A percentile compares a stretch with the other conserved stretches of the same genome.
Evolutionary conservation across 2,888 invertebrate species (phyloP).

Genomic region (Leptinotarsa tumamoca): DNA sequence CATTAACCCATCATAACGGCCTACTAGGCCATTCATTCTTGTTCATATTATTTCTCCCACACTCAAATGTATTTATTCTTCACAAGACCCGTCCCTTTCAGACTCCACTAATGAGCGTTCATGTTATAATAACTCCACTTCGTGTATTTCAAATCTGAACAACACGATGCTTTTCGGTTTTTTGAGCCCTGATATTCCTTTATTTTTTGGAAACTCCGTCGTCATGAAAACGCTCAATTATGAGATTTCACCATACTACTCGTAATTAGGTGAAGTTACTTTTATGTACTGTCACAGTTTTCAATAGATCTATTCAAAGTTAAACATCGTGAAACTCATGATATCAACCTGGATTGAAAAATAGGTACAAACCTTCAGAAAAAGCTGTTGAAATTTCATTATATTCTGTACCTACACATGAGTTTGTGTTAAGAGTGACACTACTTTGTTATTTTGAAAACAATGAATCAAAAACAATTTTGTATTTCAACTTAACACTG

Average conservation of each 20-base stretch:
- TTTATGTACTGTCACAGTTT: too few relatives aligned
- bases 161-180: background rate
- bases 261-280: background rate
- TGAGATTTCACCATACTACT: background rate
- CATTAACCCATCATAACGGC: background rate
- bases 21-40: constrained; percentile 12
- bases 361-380: too few relatives aligned
- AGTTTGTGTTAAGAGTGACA: too few relatives aligned
- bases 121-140: constrained; percentile 25
- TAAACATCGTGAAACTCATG: too few relatives aligned
- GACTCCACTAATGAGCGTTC: constrained; percentile 28
- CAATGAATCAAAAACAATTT: too few relatives aligned
- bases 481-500: too few relatives aligned
- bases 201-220: background rate
- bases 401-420: too few relatives aligned
- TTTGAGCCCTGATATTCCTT: background rate
- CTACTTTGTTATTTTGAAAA: too few relatives aligned
- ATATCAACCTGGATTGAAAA: too few relatives aligned
- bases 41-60: constrained; percentile 23
- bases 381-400: too few relatives aligned
- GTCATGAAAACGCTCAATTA: background rate
- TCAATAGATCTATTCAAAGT: too few relatives aligned
- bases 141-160: background rate
- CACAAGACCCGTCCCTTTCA: constrained; percentile 22
- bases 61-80: constrained; percentile 29